Base-by-base conservation (phyloP, 2,888 invertebrate species). In the Alcis repandata region DNA sequence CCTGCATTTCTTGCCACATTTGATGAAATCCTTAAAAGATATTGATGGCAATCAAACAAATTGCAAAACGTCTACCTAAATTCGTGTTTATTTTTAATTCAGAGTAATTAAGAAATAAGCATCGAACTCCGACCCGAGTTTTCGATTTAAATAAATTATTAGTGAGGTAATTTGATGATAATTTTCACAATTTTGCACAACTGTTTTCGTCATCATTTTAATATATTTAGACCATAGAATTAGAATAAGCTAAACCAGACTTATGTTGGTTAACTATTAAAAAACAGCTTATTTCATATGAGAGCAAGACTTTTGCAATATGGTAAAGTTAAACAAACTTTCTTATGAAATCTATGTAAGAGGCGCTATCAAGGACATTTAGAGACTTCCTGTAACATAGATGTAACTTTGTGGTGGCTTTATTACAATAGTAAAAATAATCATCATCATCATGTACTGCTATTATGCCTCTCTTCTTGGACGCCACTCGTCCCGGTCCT, bases 121-220 rank as follows among this genome's bases (percentile, higher is more conserved):
- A 38, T 6, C 13, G 2, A 11, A n/a, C n/a, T n/a, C n/a, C n/a
- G n/a, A n/a, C n/a, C n/a, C n/a, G n/a, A 38, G 6, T n/a, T 38
- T 38, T n/a, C 38, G 38, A 27, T 27, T 27, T 27, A 38, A 13
- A 38, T n/a, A n/a, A 38, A 38, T n/a, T 38, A 38, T n/a, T n/a
- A 38, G 13, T n/a, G n/a, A 6, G n/a, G n/a, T 41, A 17, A 41
- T 41, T 17, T 41, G 15, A 17, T 41, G 9, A 41, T 17, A 3
- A 36, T 36, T 36, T 56, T 58, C 48, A 48, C n/a, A 48, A 32
- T 48, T 32, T 49, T 17, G 10, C 33, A 10, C 22, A 46, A 22
- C 3, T 17, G 17, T 33, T 27, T 49, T 33, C 49, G 15, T 11
- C 33, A 33, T 17, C 11, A 48, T 32, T 9, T 49, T 27, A 27